Evolutionary conservation across 2,797 vertebrate genomes (phyloP).

Genomic region (Clarias platycephalus): DNA sequence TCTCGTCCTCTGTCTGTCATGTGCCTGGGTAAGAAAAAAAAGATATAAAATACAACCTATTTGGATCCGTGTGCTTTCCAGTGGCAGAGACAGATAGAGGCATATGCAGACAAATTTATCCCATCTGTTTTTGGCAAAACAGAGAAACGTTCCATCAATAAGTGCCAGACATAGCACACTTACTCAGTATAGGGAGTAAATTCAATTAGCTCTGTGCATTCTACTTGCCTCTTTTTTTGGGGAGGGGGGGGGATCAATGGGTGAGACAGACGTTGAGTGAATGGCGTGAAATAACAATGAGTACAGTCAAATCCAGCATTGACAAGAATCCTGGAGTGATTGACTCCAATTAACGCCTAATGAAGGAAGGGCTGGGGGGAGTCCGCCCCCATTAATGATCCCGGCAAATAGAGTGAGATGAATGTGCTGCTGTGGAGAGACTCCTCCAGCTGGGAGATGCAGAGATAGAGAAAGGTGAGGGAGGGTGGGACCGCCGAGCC

Average conservation of each 20-base stretch:
- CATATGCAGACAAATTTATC: conserved; percentile 39
- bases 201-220: conserved; percentile 47
- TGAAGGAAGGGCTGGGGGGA: conserved; percentile 48
- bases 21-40: not conserved
- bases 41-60: conserved; percentile 37
- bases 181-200: conserved; percentile 40
- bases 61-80: conserved; percentile 41
- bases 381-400: conserved; percentile 46
- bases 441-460: conserved; percentile 20
- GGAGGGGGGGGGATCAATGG: conserved; percentile 22
- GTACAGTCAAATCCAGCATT: conserved; percentile 46
- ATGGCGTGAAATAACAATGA: conserved; percentile 53
- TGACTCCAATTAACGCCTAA: conserved; percentile 57
- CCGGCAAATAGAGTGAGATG: conserved; percentile 48
- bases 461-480: conserved; percentile 20
- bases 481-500: conserved; percentile 25
- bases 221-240: not conserved
- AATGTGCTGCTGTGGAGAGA: conserved; percentile 41
- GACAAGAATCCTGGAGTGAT: conserved; percentile 44
- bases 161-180: conserved; percentile 41
- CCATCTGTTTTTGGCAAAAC: conserved; percentile 42
- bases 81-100: conserved; percentile 38
- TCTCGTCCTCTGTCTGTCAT: conserved; percentile 22
- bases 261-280: conserved; percentile 32
- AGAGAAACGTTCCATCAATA: conserved; percentile 46